A percentile compares a stretch with the other conserved stretches of the same genome.
Conservation (phyloP, 2,888 invertebrate species). For the Phyto melanocephala region DNA sequence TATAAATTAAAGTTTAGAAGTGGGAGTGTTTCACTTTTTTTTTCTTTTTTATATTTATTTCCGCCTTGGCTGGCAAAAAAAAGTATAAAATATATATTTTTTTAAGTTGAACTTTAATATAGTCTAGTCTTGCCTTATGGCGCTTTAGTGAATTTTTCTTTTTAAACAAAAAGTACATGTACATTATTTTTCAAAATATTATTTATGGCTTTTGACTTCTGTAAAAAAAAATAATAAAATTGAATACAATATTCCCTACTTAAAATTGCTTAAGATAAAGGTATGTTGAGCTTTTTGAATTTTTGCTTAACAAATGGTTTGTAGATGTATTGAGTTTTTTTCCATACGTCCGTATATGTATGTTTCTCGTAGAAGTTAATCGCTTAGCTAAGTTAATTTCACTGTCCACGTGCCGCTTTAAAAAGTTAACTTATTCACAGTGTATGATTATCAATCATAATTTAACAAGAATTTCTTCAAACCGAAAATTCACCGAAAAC, state of each 20-base stretch:
- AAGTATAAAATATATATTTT: not conserved
- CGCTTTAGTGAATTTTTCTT: not conserved
- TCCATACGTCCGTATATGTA: no score
- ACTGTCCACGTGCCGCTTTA: no score
- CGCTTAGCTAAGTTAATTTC: no score
- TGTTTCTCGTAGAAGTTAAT: no score
- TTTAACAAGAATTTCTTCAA: no score
- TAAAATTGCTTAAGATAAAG: no score
- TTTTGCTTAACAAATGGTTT: no score
- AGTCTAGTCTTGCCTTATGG: constrained; percentile 13
- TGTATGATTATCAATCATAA: no score
- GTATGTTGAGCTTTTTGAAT: no score
- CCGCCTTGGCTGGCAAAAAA: constrained; percentile 33
- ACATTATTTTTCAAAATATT: constrained; percentile 18
- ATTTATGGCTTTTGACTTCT: constrained; percentile 48
- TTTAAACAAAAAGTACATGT: not conserved
- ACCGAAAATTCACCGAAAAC: no score
- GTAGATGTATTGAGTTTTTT: no score
- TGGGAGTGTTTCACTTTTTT: constrained; percentile 38
- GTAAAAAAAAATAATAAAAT: not conserved
- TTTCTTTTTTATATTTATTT: constrained; percentile 34
- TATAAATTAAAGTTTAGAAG: not conserved
- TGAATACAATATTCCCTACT: not conserved
- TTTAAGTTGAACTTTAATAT: constrained; percentile 21
- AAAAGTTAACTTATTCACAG: no score